Evolutionary conservation across 2,888 invertebrate species (phyloP).

Genomic region (Apantesis nais): DNA sequence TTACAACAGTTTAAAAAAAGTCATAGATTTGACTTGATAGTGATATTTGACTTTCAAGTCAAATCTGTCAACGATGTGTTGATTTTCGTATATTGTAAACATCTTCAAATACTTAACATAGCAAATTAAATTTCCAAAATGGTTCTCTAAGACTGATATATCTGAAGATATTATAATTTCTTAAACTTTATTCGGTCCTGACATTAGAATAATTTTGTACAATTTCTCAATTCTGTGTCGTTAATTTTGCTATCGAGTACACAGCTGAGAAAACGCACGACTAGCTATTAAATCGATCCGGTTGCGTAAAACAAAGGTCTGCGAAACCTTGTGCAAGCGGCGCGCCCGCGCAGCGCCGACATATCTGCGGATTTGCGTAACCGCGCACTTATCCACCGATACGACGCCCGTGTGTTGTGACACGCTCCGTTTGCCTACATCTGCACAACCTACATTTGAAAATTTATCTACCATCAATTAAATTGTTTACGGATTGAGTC

Average conservation of each 20-base stretch:
- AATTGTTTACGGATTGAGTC: constrained; percentile 14
- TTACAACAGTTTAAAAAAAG: no score
- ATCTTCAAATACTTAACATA: no score
- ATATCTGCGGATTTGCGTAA: constrained; percentile 86
- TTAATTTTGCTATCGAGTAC: constrained; percentile 66
- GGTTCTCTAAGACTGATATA: no score
- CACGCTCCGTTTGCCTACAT: constrained; percentile 75
- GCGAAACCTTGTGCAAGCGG: constrained; percentile 85
- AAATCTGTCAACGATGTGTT: no score
- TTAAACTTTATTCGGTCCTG: constrained; percentile 34
- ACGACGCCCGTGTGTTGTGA: constrained; percentile 79
- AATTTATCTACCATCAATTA: constrained; percentile 43
- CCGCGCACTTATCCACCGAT: constrained; percentile 83
- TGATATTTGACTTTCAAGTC: no score
- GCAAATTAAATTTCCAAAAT: no score
- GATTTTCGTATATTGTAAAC: no score
- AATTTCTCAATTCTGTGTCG: constrained; percentile 57
- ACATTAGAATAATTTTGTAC: constrained; percentile 49
- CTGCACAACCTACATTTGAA: constrained; percentile 60
- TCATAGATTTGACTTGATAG: no score
- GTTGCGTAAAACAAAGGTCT: constrained; percentile 86
- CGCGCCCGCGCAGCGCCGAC: constrained; percentile 80
- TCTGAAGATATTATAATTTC: constrained; percentile 50
- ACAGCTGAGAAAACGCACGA: constrained; percentile 82
- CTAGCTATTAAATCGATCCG: constrained; percentile 83